A percentile compares a stretch with the other conserved stretches of the same genome.
phyloP scores from a whole-genome alignment of 2,888 invertebrate genomes.

The Anthophora plumipes region DNA sequence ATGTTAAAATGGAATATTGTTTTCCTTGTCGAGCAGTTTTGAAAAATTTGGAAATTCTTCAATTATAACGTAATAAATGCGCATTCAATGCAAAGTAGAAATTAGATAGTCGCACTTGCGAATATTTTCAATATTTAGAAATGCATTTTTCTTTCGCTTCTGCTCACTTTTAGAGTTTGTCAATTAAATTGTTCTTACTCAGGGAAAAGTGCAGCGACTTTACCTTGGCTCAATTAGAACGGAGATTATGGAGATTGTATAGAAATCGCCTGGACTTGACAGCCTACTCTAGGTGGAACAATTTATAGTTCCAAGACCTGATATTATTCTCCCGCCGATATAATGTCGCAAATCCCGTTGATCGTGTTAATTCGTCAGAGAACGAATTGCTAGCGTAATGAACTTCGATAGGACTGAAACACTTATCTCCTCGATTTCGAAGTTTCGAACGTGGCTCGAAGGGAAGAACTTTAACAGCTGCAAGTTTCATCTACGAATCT shows the following conservation, averaged over 20 bases:
- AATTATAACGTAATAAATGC: no score
- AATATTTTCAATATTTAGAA: not conserved
- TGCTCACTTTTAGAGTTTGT: not conserved
- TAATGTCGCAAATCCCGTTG: not conserved
- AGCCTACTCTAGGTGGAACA: slow-evolving; percentile 19
- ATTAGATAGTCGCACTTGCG: no score
- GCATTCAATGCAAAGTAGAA: no score
- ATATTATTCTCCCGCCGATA: not conserved
- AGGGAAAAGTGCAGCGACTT: slow-evolving; percentile 5
- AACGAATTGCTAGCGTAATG: not conserved
- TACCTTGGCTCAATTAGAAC: slow-evolving; percentile 27
- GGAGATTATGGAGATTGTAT: slow-evolving; percentile 30
- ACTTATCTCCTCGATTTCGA: not conserved
- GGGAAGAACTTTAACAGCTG: no score
- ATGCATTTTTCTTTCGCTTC: not conserved
- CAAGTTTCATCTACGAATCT: no score
- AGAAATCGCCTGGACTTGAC: slow-evolving; percentile 44
- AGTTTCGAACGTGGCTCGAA: not conserved
- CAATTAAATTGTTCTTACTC: no score
- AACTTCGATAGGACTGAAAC: not conserved
- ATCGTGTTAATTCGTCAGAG: not conserved
- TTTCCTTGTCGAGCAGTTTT: no score
- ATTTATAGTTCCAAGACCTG: slow-evolving; percentile 23
- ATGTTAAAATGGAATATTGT: no score
- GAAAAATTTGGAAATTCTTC: no score